phyloP scores from a whole-genome alignment of 2,113 vertebrate genomes.

The Rhinolophus ferrumequinum region DNA sequence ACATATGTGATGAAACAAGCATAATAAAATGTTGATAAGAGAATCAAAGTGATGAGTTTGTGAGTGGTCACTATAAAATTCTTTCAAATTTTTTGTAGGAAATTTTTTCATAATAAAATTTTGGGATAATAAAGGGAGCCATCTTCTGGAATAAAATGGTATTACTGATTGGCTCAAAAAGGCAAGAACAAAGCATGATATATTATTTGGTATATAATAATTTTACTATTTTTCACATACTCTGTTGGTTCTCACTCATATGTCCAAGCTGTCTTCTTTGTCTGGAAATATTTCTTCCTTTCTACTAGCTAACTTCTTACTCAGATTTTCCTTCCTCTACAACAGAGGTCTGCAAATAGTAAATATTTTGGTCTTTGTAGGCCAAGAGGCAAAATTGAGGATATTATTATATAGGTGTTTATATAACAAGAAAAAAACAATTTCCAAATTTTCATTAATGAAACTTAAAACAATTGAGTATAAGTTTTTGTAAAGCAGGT shows the following conservation, averaged over 20 bases:
- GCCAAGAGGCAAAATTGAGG: neutral
- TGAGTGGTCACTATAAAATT: neutral
- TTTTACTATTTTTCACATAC: neutral
- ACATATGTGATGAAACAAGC: neutral
- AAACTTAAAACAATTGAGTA: constrained; percentile 2
- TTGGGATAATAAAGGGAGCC: constrained; percentile 11
- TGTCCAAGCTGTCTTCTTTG: neutral
- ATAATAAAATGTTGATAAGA: neutral
- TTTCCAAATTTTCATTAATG: neutral
- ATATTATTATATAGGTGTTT: neutral
- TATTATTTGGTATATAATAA: neutral
- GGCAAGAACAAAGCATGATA: neutral
- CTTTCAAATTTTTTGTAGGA: neutral
- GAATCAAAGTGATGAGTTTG: neutral
- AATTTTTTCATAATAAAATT: constrained; percentile 16
- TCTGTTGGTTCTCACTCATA: neutral
- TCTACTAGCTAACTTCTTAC: neutral
- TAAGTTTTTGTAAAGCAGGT: neutral
- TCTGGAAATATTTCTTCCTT: neutral
- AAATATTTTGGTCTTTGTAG: constrained; percentile 14
- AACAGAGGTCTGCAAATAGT: neutral
- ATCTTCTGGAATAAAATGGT: constrained; percentile 59
- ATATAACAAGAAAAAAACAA: neutral
- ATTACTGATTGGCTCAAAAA: constrained; percentile 37
- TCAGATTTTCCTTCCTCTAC: constrained; percentile 3